Base-by-base conservation (phyloP, 1,140 invertebrate genomes). In the Drosophila ficusphila region DNA sequence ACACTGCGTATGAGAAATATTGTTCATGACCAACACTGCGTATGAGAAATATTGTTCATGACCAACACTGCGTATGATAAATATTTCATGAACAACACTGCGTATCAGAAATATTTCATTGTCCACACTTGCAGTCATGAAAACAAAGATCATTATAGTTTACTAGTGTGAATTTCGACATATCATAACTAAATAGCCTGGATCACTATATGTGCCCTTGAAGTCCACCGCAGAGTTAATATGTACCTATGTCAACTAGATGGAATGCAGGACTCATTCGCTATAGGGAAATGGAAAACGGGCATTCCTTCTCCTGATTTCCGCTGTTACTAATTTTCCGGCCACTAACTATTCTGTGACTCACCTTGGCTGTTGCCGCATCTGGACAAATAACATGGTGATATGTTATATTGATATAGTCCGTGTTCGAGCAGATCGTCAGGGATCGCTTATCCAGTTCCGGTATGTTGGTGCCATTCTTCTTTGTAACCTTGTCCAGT, bases 361-460 rank as follows among this genome's bases (percentile, higher is more conserved):
- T 85, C 93, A 98, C 98, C 95, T 97, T 98, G 42, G 98, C 98
- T 19, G 96, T 97, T 64, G 95, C 96, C 18, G 95, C 94, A 93
- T 98, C 96, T 18, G 97, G 95, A 91, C 97, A 99, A 31, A 99
- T 96, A 75, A 99, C 95, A 92, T 99, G 98, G 76, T 98, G 98
- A 92, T 99, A 99, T 93, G 97, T 99, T 91, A 99, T 98, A 92
- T 99, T 99, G 79, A 99, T 99, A 92, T 99, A 97, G 93, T 99
- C 99, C 14, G 97, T 97, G n/a, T 98, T 98, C 91, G 97, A 98
- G 92, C 98, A 99, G 76, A 99, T 97, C 42, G 98, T 99, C n/a
- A 99, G 92, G 39, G 98, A 99, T 90, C 98, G 96, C 42, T 98
- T 97, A 86, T 99, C 98, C 34, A 99, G 90, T 69, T 95, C 95